These are phyloP conservation scores for Phylloscopus trochilus DNA, from an alignment of 2,113 vertebrate genomes.

Conservation along the genomic window DNA sequence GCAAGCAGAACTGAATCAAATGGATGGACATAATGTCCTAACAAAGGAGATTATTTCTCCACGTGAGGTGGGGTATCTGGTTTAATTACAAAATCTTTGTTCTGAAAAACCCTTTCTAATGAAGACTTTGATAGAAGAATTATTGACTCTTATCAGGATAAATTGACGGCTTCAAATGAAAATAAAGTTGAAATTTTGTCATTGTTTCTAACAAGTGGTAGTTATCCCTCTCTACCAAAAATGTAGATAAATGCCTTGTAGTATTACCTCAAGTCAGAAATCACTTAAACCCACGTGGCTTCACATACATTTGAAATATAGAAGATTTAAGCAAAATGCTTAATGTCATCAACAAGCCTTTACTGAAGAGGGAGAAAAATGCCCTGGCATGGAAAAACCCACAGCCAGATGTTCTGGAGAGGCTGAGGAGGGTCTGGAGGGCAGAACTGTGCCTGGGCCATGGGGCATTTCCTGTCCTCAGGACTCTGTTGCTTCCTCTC, in stretches of 20 bases:
- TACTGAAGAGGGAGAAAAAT: not conserved
- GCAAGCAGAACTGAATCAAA: not conserved
- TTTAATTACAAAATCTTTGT: not conserved
- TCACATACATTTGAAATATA: not conserved
- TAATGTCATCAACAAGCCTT: not conserved
- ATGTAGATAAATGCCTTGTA: not conserved
- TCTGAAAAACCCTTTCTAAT: not conserved
- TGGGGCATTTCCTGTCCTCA: not conserved
- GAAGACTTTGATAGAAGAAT: not conserved
- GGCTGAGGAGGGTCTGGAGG: not conserved
- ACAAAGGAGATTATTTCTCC: not conserved
- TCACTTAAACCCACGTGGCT: not conserved
- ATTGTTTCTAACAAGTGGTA: not conserved
- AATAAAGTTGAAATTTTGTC: constrained; percentile 5
- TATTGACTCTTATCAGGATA: not conserved
- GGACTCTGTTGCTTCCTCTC: not conserved
- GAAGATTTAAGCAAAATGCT: not conserved
- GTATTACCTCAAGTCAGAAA: not conserved
- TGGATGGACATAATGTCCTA: not conserved
- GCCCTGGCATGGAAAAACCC: not conserved
- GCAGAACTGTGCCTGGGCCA: not conserved
- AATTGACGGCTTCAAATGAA: not conserved
- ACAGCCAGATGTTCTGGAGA: not conserved
- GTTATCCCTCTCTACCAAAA: not conserved
- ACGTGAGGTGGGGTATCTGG: not conserved